These are phyloP conservation scores for Premnoplex brunnescens DNA, from an alignment of 2,797 vertebrate species.

Conservation along the genomic window DNA sequence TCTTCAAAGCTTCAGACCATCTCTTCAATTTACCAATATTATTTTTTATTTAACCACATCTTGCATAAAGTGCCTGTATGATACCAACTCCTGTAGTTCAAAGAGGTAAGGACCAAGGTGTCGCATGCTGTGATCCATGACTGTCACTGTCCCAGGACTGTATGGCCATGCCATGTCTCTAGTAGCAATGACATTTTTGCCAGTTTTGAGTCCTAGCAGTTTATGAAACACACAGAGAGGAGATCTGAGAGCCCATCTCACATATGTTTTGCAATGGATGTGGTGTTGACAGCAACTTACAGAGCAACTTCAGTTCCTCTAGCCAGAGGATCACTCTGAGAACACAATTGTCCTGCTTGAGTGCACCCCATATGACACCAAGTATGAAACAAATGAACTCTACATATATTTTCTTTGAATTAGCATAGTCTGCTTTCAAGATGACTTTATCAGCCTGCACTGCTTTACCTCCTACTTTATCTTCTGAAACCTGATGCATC, in stretches of 20 bases:
- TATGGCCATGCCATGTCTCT: not conserved
- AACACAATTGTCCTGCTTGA: not conserved
- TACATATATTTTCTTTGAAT: not conserved
- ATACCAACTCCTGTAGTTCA: not conserved
- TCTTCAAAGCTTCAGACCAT: not conserved
- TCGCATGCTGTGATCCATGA: not conserved
- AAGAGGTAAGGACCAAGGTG: not conserved
- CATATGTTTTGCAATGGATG: rapidly evolving
- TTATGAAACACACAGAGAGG: not conserved
- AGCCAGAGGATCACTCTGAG: not conserved
- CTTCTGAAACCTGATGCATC: not conserved
- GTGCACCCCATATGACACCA: not conserved
- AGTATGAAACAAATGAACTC: not conserved
- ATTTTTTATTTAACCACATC: not conserved
- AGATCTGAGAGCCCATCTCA: not conserved
- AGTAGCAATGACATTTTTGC: not conserved
- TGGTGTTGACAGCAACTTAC: not conserved
- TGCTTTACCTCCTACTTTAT: not conserved
- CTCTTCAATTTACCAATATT: not conserved
- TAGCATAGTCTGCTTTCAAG: not conserved
- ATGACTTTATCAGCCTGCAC: not conserved
- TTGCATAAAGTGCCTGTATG: not conserved
- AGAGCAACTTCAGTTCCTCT: not conserved
- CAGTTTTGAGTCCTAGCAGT: not conserved
- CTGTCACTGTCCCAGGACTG: not conserved